Evolutionary conservation across 2,888 invertebrate species (phyloP).

Genomic region (Torymus texanus): DNA sequence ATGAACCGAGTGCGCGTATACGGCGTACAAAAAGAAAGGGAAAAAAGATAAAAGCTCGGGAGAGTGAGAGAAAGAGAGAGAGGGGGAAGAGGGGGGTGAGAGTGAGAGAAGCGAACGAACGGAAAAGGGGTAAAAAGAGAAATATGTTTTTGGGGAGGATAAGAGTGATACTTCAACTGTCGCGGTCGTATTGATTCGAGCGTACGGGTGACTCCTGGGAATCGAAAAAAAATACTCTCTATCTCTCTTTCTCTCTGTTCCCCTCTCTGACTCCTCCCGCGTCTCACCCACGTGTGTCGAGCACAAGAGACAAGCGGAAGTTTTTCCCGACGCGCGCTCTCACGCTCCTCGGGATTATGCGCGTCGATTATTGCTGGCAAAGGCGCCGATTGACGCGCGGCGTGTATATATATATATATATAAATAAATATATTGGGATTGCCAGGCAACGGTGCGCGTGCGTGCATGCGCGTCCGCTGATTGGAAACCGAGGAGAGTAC

Average conservation of each 20-base stretch:
- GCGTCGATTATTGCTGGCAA: slow-evolving; percentile 32
- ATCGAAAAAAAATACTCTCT: background rate
- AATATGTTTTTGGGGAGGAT: slow-evolving; percentile 22
- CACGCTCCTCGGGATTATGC: slow-evolving; percentile 26
- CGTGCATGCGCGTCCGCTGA: slow-evolving; percentile 8
- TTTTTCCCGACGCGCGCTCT: background rate
- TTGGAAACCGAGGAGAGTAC: slow-evolving; percentile 15
- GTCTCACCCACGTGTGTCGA: background rate
- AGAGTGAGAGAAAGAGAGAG: too few species aligned
- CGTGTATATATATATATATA: background rate
- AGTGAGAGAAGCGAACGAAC: background rate
- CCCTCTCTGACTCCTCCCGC: background rate
- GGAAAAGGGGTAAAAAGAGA: background rate
- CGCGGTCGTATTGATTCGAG: slow-evolving; percentile 21
- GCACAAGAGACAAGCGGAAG: background rate
- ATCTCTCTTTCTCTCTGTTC: too few species aligned
- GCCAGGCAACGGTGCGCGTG: background rate
- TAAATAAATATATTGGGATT: background rate
- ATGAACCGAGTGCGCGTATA: background rate
- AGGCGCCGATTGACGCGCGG: slow-evolving; percentile 30
- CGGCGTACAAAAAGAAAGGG: background rate
- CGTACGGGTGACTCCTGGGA: slow-evolving; percentile 27
- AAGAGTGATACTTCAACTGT: slow-evolving; percentile 8
- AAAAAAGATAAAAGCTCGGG: slow-evolving; percentile 2
- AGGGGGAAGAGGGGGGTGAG: too few species aligned